These are phyloP conservation scores for Setipinna tenuifilis DNA, from an alignment of 2,797 vertebrate species.

Conservation along the genomic window DNA sequence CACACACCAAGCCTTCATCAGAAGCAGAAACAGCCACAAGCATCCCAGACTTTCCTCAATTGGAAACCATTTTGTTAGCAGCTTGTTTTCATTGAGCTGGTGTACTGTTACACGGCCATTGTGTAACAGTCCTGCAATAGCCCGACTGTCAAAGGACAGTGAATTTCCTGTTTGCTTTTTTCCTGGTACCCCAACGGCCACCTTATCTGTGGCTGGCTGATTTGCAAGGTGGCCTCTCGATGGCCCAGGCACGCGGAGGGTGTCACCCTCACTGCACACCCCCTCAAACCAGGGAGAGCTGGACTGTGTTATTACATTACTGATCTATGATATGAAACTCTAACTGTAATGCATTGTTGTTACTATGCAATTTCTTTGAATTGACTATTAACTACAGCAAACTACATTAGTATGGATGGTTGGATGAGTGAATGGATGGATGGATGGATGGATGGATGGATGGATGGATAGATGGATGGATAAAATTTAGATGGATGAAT, in stretches of 20 bases:
- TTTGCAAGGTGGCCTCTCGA: not conserved
- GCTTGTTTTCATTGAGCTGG: not conserved
- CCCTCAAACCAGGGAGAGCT: not conserved
- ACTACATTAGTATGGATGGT: not conserved
- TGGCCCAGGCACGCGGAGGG: not conserved
- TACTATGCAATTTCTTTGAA: not conserved
- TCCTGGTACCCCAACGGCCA: slow-evolving; percentile 1
- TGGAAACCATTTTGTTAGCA: not conserved
- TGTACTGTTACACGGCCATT: not conserved
- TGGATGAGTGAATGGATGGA: not conserved
- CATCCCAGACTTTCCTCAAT: not conserved
- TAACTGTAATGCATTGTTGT: not conserved
- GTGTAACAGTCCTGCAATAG: not conserved
- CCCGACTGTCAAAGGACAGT: not conserved
- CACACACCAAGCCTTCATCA: not conserved
- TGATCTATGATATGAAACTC: not conserved
- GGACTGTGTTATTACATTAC: not conserved
- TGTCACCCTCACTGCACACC: not conserved
- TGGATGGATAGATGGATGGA: not conserved
- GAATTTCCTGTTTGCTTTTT: not conserved
- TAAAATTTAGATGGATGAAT: too few species aligned
- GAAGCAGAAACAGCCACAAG: not conserved
- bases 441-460: not conserved
- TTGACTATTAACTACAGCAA: not conserved
- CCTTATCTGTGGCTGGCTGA: not conserved